phyloP scores from a whole-genome alignment of 2,113 vertebrate genomes.

The Sclerurus mexicanus region DNA sequence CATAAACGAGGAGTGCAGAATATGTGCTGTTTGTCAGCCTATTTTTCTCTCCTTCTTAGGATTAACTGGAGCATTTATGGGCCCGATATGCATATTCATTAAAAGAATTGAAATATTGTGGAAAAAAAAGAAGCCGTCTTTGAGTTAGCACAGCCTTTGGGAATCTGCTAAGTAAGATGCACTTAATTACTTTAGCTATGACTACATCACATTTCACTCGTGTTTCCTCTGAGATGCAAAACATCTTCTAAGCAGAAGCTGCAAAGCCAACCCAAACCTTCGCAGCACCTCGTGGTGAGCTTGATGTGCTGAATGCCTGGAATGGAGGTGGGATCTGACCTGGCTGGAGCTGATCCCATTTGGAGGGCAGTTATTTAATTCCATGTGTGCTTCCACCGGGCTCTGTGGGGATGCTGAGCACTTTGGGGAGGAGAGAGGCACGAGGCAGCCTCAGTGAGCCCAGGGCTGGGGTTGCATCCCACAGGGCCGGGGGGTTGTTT shows the following conservation, averaged over 20 bases:
- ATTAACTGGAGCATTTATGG: background rate
- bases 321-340: background rate
- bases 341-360: background rate
- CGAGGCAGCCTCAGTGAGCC: background rate
- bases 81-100: conserved; percentile 16
- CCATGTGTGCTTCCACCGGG: fast-evolving
- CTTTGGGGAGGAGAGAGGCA: background rate
- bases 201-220: conserved; percentile 9
- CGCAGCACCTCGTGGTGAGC: background rate
- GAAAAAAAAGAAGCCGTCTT: conserved; percentile 11
- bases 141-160: conserved; percentile 39
- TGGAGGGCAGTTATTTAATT: background rate
- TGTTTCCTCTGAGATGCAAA: conserved; percentile 31
- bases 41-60: background rate
- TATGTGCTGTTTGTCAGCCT: background rate
- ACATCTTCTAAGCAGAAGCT: background rate
- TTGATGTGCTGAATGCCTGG: fast-evolving
- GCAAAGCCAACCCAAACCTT: background rate
- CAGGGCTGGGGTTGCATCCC: background rate
- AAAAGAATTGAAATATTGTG: background rate
- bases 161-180: conserved; percentile 55
- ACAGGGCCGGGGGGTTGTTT: background rate
- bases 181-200: conserved; percentile 49
- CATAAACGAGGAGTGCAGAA: background rate
- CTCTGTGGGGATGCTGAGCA: background rate